phyloP scores from a whole-genome alignment of 2,888 invertebrate species.

The Myopa tessellatipennis region DNA sequence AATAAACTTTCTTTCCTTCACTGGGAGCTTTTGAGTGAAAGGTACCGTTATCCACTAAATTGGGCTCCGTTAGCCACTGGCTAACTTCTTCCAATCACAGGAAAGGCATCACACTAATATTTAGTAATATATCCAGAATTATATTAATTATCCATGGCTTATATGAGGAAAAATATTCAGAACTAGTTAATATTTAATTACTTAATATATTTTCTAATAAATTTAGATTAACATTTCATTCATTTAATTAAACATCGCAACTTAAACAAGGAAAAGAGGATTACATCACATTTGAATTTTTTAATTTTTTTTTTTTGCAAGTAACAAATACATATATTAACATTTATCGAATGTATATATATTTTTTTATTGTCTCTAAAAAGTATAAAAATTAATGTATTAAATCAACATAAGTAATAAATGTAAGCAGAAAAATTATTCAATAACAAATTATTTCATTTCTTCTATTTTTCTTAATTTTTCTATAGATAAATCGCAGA shows the following conservation, averaged over 20 bases:
- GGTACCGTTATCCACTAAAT: too few species aligned
- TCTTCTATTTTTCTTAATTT: neutral
- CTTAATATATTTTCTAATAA: neutral
- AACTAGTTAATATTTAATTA: too few species aligned
- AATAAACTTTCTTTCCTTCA: too few species aligned
- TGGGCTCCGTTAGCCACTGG: too few species aligned
- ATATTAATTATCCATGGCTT: too few species aligned
- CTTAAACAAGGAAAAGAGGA: neutral
- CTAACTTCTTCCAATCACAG: too few species aligned
- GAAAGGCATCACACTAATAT: too few species aligned
- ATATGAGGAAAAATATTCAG: too few species aligned
- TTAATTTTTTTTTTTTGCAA: neutral
- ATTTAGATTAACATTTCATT: neutral
- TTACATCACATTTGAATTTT: neutral
- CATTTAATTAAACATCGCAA: neutral
- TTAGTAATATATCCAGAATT: too few species aligned
- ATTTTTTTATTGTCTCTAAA: neutral
- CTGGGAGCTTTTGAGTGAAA: too few species aligned
- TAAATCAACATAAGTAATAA: neutral
- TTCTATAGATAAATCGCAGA: slow-evolving; percentile 38
- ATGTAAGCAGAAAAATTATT: neutral
- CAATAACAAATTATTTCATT: slow-evolving; percentile 4
- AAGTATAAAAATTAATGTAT: neutral
- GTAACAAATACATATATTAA: neutral
- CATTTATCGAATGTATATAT: neutral